Evolutionary conservation across 1,140 invertebrate genomes (phyloP), one percentile per base, ranked within the genome.

Genomic region (Campodea augens): DNA sequence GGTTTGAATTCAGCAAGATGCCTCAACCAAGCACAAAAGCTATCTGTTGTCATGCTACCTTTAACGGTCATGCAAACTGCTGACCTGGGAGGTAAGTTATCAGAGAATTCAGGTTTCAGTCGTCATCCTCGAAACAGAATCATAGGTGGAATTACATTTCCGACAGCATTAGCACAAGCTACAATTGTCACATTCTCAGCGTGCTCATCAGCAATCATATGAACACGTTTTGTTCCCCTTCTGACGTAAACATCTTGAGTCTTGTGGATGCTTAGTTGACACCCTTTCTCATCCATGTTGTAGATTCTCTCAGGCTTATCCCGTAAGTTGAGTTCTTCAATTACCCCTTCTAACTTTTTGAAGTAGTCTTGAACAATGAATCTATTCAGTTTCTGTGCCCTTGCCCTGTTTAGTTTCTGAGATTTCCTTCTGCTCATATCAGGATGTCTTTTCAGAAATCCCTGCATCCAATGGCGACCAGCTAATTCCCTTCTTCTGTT

Each of bases 281-380:
- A 60, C 1, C 57, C 60, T 45, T 64, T 66, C 51, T 66, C 60
- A 52, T 64, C 62, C 45, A 64, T 53, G 45, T 64, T 64, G 46
- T 51, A 63, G 21, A 64, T 57, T 12, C 39, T 48, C 46, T 62
- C 41, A 39, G 57, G 56, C 38, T 48, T 47, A 41, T 57, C 37
- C 18, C 21, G 38, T 22, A 64, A 37, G 27, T 56, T 41, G 15
- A 51, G 47, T 36, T 52, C 48, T 5, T 52, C 45, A 25, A 58
- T 51, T 3, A 61, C 18, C 44, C 49, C 25, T 39, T 53, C 42
- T 22, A 58, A 42, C 49, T 56, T 60, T 21, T 51, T 27, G 44
- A 60, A 58, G 47, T 58, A 46, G 46, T 61, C 51, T 10, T 51
- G 36, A 15, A 61, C 58, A 38, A 60, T 56, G 43, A 45, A 44